These are phyloP conservation scores for Drosophila pandora DNA, from an alignment of 1,140 invertebrate genomes.

Conservation along the genomic window DNA sequence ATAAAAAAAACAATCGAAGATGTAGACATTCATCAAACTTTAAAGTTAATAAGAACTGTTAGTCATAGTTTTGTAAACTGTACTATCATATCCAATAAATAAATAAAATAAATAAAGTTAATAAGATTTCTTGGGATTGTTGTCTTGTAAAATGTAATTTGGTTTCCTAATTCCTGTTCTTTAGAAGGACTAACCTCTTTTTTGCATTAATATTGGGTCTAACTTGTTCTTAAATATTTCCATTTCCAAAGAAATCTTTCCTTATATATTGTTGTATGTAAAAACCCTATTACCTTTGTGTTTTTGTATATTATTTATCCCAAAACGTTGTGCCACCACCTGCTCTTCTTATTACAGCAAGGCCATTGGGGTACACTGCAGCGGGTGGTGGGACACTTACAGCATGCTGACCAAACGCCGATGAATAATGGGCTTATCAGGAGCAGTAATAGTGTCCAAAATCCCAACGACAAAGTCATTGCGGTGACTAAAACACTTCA, in stretches of 20 bases:
- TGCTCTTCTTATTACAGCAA: conserved; percentile 14
- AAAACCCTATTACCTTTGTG: background rate
- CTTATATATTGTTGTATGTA: too few relatives aligned
- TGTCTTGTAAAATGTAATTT: background rate
- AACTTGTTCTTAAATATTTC: too few relatives aligned
- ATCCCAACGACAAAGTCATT: background rate
- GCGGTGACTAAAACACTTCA: background rate
- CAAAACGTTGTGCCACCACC: conserved; percentile 12
- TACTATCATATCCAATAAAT: too few relatives aligned
- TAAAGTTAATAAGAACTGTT: too few relatives aligned
- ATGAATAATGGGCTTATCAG: background rate
- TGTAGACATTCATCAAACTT: background rate
- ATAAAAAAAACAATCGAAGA: conserved; percentile 5
- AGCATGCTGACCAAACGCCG: conserved; percentile 6
- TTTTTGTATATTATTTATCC: too few relatives aligned
- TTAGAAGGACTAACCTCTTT: too few relatives aligned
- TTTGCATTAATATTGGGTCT: too few relatives aligned
- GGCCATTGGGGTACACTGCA: conserved; percentile 26
- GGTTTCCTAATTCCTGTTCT: too few relatives aligned
- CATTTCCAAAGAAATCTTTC: too few relatives aligned
- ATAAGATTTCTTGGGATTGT: background rate
- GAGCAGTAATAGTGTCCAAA: background rate
- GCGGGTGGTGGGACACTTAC: conserved; percentile 5
- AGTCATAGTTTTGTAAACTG: too few relatives aligned
- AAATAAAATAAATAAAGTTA: too few relatives aligned